A percentile compares a stretch with the other conserved stretches of the same genome.
phyloP scores from a whole-genome alignment of 2,888 invertebrate genomes.

The Odontothrips loti region DNA sequence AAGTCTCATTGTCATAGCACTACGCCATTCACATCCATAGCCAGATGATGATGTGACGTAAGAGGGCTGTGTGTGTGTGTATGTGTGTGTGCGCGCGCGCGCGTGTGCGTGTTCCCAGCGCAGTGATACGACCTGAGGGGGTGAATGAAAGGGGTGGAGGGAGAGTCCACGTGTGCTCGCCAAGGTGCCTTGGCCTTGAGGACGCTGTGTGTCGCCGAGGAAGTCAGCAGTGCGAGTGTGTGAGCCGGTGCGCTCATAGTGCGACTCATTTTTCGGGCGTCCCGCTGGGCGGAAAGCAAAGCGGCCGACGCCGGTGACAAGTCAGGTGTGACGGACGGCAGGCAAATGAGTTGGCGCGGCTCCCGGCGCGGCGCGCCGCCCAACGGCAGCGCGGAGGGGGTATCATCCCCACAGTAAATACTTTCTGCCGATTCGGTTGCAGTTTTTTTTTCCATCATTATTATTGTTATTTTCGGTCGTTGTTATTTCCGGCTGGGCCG shows the following conservation, averaged over 20 bases:
- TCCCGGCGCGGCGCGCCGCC: background rate
- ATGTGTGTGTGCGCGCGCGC: background rate
- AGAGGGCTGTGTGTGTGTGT: background rate
- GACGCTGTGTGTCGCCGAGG: too few species aligned
- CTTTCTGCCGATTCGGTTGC: background rate
- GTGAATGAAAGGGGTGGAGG: background rate
- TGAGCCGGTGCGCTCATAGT: background rate
- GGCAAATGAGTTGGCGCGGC: background rate
- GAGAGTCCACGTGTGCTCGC: background rate
- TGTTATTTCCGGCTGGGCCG: background rate
- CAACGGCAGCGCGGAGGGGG: background rate
- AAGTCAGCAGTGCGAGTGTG: background rate
- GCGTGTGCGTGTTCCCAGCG: background rate
- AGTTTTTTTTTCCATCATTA: background rate
- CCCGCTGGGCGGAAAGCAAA: conserved; percentile 1
- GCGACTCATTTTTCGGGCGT: conserved; percentile 17
- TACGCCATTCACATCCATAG: background rate
- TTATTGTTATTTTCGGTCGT: background rate
- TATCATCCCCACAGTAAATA: background rate
- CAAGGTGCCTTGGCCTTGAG: background rate
- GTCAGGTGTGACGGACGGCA: background rate
- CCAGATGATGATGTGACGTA: background rate
- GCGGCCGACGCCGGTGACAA: background rate
- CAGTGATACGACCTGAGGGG: conserved; percentile 1
- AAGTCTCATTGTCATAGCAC: background rate